phyloP scores from a whole-genome alignment of 2,888 invertebrate genomes.

The Clepsis dumicolana region DNA sequence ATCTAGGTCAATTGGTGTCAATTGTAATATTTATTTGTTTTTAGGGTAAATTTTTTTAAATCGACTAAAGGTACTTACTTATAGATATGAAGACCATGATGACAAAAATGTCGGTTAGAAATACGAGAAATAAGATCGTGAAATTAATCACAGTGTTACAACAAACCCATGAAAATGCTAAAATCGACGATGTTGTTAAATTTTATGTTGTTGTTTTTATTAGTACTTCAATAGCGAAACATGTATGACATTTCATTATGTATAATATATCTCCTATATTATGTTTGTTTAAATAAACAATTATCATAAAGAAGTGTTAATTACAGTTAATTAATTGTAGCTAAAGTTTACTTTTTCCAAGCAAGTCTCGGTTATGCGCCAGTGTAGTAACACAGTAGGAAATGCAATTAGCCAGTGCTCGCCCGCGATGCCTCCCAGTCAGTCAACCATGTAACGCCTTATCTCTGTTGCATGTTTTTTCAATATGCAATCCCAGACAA shows the following conservation, averaged over 20 bases:
- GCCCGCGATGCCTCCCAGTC: slow-evolving; percentile 75
- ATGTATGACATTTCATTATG: not conserved
- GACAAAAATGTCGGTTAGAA: too few species aligned
- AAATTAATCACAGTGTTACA: too few species aligned
- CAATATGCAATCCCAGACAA: slow-evolving; percentile 84
- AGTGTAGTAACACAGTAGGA: slow-evolving; percentile 81
- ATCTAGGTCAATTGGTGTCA: too few species aligned
- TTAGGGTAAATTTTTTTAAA: too few species aligned
- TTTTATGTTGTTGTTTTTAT: too few species aligned
- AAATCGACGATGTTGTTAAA: too few species aligned
- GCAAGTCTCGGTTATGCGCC: slow-evolving; percentile 58
- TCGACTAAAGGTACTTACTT: too few species aligned
- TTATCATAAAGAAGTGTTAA: slow-evolving; percentile 1
- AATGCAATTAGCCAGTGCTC: slow-evolving; percentile 80
- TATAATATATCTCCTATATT: not conserved
- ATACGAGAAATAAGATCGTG: too few species aligned
- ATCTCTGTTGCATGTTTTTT: slow-evolving; percentile 86
- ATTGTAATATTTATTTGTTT: too few species aligned
- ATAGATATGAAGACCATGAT: too few species aligned
- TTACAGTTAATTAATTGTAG: slow-evolving; percentile 12
- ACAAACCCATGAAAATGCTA: too few species aligned
- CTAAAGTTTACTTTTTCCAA: slow-evolving; percentile 39
- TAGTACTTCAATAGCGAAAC: too few species aligned
- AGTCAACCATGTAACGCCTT: slow-evolving; percentile 82
- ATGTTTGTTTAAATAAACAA: not conserved